Conservation (phyloP, 2,113 vertebrate genomes). For the Dipodomys spectabilis region DNA sequence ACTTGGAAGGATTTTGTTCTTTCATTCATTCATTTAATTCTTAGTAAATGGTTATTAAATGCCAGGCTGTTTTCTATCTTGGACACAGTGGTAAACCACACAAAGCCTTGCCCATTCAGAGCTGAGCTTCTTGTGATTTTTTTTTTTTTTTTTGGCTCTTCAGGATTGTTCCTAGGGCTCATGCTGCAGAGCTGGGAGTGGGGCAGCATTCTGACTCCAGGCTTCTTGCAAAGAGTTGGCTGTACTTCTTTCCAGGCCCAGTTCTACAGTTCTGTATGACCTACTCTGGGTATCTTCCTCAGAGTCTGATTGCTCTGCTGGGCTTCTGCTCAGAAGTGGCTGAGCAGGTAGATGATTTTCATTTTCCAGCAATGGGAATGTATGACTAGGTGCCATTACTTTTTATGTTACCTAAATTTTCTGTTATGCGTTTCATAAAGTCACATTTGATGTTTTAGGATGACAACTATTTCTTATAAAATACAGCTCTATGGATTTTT, state of each 20-base stretch:
- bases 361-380: neutral
- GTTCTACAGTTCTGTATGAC: neutral
- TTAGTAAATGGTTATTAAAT: neutral
- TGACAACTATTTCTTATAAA: neutral
- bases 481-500: slow-evolving; percentile 11
- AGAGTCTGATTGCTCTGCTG: neutral
- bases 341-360: neutral
- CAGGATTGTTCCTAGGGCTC: neutral
- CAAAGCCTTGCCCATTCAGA: neutral
- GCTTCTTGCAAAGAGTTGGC: neutral
- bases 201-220: neutral
- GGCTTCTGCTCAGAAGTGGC: neutral
- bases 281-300: neutral
- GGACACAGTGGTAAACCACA: neutral
- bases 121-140: neutral
- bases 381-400: neutral
- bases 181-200: neutral
- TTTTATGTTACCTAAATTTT: slow-evolving; percentile 15
- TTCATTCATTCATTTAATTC: slow-evolving; percentile 19
- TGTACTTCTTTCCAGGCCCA: neutral
- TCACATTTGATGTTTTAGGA: slow-evolving; percentile 34
- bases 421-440: neutral
- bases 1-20: slow-evolving; percentile 38
- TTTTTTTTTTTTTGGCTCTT: neutral
- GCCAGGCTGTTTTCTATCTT: neutral